Evolutionary conservation across 2,797 vertebrate species (phyloP).

Genomic region (Acrossocheilus fasciatus): DNA sequence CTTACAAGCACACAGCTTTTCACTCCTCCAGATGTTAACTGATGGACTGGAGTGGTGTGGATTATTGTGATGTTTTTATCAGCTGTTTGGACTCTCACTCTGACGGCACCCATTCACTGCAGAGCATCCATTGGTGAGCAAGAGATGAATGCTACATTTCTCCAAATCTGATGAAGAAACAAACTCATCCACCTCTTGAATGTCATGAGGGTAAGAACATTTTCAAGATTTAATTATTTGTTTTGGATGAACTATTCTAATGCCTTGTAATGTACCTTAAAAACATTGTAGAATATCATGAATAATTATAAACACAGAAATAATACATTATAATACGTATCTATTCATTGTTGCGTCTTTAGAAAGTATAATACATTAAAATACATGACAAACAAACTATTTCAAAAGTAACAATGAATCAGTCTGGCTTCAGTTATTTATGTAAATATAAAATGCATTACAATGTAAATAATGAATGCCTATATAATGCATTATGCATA

Average conservation of each 20-base stretch:
- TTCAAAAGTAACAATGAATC: neutral
- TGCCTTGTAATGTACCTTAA: neutral
- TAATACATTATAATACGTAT: neutral
- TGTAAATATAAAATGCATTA: neutral
- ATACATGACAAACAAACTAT: neutral
- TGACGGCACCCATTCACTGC: neutral
- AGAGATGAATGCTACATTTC: neutral
- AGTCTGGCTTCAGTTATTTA: neutral
- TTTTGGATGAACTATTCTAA: too few relatives aligned
- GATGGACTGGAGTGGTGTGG: neutral
- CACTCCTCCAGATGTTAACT: neutral
- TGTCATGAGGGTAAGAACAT: neutral
- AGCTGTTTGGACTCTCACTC: neutral
- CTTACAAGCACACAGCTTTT: too few relatives aligned
- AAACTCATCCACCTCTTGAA: neutral
- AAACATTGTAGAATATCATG: neutral
- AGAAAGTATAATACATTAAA: neutral
- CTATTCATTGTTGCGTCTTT: neutral
- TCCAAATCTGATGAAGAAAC: neutral
- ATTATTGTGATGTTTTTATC: neutral
- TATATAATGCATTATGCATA: neutral
- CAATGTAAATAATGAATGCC: neutral
- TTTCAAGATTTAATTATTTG: too few relatives aligned
- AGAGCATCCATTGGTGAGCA: neutral
- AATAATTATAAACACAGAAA: neutral